These are phyloP conservation scores for Caenorhabditis auriculariae DNA, from an alignment of 2,888 invertebrate genomes.

Conservation along the genomic window DNA sequence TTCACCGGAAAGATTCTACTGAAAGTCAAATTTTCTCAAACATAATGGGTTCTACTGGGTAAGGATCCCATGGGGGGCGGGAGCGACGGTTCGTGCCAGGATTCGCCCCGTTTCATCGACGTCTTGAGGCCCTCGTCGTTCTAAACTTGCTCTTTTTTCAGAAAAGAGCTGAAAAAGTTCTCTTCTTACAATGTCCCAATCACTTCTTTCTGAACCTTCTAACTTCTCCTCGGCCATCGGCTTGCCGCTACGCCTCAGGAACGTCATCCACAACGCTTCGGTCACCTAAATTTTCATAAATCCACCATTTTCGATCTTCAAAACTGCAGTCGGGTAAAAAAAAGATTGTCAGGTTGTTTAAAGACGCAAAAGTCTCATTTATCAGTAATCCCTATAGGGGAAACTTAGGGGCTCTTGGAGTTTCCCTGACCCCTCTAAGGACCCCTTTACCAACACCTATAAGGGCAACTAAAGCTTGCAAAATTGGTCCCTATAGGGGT, in stretches of 20 bases:
- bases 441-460: too few species aligned
- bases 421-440: too few species aligned
- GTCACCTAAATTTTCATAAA: too few species aligned
- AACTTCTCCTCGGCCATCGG: constrained; percentile 41
- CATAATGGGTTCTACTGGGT: constrained; percentile 36
- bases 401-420: too few species aligned
- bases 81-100: constrained; percentile 46
- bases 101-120: constrained; percentile 30
- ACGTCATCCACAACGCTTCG: constrained; percentile 48
- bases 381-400: neutral
- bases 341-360: too few species aligned
- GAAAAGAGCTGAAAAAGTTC: neutral
- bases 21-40: too few species aligned
- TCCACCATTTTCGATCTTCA: too few species aligned
- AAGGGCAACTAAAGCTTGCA: too few species aligned
- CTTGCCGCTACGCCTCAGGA: constrained; percentile 39
- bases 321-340: too few species aligned
- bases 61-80: constrained; percentile 43
- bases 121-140: constrained; percentile 22
- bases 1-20: too few species aligned
- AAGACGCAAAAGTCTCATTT: constrained; percentile 3
- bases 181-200: constrained; percentile 24
- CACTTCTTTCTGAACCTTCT: constrained; percentile 31
- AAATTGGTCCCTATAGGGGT: too few species aligned
- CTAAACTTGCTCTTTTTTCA: neutral